phyloP scores from a whole-genome alignment of 2,888 invertebrate genomes.

The Thera britannica region DNA sequence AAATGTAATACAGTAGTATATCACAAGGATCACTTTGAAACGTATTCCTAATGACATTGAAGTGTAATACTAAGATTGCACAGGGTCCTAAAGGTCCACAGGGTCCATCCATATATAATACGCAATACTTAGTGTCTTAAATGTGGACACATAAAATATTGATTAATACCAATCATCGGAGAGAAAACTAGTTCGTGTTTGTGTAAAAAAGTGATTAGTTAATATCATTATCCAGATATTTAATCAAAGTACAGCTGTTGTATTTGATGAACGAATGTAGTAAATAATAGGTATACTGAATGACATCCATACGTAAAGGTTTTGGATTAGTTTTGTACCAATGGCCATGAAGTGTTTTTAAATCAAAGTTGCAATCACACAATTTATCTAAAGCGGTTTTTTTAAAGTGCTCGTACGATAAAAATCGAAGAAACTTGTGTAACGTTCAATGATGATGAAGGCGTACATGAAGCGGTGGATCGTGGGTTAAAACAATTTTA shows the following conservation, averaged over 20 bases:
- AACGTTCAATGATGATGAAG: conserved; percentile 21
- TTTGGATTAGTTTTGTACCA: conserved; percentile 2
- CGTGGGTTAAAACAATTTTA: conserved; percentile 10
- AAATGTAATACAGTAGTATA: too few relatives aligned
- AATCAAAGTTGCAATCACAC: conserved; percentile 1
- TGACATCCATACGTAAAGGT: conserved; percentile 11
- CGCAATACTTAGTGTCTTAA: background rate
- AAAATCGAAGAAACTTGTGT: conserved; percentile 12
- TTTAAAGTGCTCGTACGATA: conserved; percentile 14
- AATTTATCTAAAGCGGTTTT: conserved; percentile 5
- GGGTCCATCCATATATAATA: background rate
- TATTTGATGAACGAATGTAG: background rate
- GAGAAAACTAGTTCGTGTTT: too few relatives aligned
- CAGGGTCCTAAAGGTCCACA: too few relatives aligned
- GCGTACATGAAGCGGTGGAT: conserved; percentile 23
- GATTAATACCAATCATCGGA: too few relatives aligned
- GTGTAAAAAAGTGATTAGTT: too few relatives aligned
- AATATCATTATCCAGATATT: background rate
- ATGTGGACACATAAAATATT: background rate
- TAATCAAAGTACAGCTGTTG: background rate
- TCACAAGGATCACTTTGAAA: too few relatives aligned
- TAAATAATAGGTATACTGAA: background rate
- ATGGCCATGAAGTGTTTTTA: background rate
- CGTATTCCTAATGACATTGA: too few relatives aligned
- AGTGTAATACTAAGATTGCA: too few relatives aligned